These are phyloP conservation scores for Nerophis lumbriciformis DNA, from an alignment of 2,113 vertebrate genomes.

Conservation along the genomic window DNA sequence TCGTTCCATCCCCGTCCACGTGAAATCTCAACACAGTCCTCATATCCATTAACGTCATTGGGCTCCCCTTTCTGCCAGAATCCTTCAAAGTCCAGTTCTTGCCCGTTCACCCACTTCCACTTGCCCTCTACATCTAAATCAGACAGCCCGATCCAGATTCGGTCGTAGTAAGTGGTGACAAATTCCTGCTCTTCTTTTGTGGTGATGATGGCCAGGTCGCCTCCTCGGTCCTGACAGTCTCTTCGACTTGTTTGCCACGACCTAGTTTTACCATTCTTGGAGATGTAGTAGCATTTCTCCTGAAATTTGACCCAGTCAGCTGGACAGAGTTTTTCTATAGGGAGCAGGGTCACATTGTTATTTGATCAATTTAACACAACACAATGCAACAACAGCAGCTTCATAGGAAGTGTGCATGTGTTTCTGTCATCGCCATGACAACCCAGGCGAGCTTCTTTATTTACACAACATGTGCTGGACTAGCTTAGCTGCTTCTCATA, in stretches of 20 bases:
- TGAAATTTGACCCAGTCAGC: conserved; percentile 19
- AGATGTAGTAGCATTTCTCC: conserved; percentile 35
- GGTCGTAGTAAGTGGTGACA: background rate
- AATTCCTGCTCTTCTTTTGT: conserved; percentile 10
- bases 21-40: conserved; percentile 26
- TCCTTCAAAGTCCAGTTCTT: background rate
- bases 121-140: background rate
- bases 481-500: too few species aligned
- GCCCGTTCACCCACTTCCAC: conserved; percentile 40
- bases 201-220: conserved; percentile 16
- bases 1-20: conserved; percentile 12
- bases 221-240: conserved; percentile 18
- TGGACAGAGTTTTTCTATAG: conserved; percentile 12
- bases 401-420: too few species aligned
- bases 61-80: conserved; percentile 33
- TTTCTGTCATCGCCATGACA: too few species aligned
- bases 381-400: too few species aligned
- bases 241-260: conserved; percentile 16
- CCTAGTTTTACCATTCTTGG: background rate
- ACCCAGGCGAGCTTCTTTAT: too few species aligned
- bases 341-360: background rate
- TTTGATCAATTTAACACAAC: too few species aligned
- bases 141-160: conserved; percentile 33
- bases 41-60: background rate
- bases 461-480: too few species aligned